Evolutionary conservation across 2,113 vertebrate genomes (phyloP).

Genomic region (Axis porcinus): DNA sequence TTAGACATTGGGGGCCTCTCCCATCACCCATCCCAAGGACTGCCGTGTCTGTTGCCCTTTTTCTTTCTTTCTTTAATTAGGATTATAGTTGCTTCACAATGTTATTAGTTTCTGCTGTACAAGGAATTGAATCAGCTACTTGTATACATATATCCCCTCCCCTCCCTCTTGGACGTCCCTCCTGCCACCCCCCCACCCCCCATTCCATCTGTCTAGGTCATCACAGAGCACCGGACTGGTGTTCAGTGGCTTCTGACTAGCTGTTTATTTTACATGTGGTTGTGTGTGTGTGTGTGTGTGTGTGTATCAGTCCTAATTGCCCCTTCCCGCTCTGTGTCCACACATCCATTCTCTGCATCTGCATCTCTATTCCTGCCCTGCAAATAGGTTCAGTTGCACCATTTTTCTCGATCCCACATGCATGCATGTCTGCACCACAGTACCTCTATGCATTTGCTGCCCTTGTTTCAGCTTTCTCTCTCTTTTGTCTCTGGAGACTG

Average conservation of each 20-base stretch:
- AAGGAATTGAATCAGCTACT: not conserved
- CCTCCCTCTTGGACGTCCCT: not conserved
- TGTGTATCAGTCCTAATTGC: not conserved
- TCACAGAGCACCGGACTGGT: not conserved
- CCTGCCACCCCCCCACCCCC: not conserved
- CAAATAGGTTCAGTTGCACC: not conserved
- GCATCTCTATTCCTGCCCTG: not conserved
- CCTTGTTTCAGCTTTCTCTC: not conserved
- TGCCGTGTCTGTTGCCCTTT: not conserved
- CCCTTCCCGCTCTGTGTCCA: not conserved
- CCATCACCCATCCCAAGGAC: not conserved
- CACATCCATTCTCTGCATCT: not conserved
- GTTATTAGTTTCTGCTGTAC: not conserved
- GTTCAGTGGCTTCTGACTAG: not conserved
- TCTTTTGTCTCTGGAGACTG: not conserved
- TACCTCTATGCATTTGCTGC: not conserved
- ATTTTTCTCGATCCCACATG: not conserved
- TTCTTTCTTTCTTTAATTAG: not conserved
- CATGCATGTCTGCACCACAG: not conserved
- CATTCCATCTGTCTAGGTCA: not conserved
- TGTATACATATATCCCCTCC: not conserved
- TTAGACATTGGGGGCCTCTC: not conserved
- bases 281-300: not conserved
- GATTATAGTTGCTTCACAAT: not conserved
- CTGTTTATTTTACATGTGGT: accelerated